A percentile compares a stretch with the other conserved stretches of the same genome.
Conservation (phyloP, 1,140 invertebrate genomes). For the Scaptomyza graminum region DNA sequence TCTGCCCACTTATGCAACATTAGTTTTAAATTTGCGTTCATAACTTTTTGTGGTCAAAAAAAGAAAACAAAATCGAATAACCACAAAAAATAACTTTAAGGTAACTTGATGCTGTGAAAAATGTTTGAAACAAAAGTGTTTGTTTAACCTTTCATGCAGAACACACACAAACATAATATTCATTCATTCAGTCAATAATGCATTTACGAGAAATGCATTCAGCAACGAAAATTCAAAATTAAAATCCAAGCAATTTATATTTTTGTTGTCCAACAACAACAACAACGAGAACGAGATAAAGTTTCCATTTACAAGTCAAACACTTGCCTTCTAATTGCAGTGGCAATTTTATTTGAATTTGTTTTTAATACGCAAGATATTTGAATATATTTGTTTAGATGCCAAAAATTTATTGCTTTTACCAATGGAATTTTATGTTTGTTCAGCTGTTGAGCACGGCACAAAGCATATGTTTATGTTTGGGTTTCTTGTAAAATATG, state of each 20-base stretch:
- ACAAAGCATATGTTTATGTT: too few species aligned
- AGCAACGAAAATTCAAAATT: neutral
- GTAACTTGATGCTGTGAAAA: too few species aligned
- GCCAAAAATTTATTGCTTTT: constrained; percentile 24
- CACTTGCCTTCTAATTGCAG: constrained; percentile 26
- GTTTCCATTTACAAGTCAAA: constrained; percentile 1
- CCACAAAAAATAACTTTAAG: too few species aligned
- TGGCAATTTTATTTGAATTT: constrained; percentile 20
- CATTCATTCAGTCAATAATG: neutral
- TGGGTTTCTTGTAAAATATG: constrained; percentile 1
- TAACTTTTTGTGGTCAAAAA: neutral
- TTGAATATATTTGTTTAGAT: constrained; percentile 14
- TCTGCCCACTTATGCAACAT: neutral
- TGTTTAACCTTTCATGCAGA: too few species aligned
- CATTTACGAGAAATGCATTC: neutral
- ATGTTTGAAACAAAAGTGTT: too few species aligned
- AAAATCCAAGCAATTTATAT: constrained; percentile 7
- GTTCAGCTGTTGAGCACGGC: constrained; percentile 55
- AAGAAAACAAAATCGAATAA: too few species aligned
- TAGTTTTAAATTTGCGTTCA: neutral
- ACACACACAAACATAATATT: too few species aligned
- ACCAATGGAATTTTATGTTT: constrained; percentile 42
- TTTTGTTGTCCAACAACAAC: too few species aligned
- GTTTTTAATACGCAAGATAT: constrained; percentile 34
- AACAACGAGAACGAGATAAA: neutral